Percentiles rank a stretch among this genome's conserved stretches.
Conservation (phyloP, 35 echinoderm and acorn worm species). For the Eucidaris tribuloides region DNA sequence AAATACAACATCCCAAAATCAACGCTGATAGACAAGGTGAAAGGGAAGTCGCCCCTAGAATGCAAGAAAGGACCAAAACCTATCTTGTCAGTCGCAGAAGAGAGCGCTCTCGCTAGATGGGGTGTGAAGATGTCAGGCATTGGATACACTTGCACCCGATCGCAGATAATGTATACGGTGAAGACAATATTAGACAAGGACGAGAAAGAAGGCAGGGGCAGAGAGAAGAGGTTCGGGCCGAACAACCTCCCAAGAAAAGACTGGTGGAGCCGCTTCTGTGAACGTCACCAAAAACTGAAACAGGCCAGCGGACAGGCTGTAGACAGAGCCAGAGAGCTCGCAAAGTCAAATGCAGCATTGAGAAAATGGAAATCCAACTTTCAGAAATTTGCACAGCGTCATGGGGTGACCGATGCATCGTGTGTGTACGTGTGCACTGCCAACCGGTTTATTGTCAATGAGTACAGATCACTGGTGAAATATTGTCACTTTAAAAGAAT, state of each 20-base stretch:
- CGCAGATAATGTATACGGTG: constrained; percentile 20
- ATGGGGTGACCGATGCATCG: background rate
- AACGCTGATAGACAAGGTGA: constrained; percentile 33
- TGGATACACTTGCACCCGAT: constrained; percentile 16
- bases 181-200: constrained; percentile 39
- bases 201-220: constrained; percentile 2
- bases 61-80: constrained; percentile 3
- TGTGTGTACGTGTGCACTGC: background rate
- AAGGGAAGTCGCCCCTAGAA: background rate
- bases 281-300: background rate
- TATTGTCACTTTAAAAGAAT: background rate
- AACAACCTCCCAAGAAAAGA: constrained; percentile 18
- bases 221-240: background rate
- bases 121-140: constrained; percentile 27
- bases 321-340: background rate
- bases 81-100: constrained; percentile 18
- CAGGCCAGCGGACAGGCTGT: background rate
- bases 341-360: constrained; percentile 14
- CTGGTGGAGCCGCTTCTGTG: constrained; percentile 15
- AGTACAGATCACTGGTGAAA: background rate
- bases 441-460: background rate
- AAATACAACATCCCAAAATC: constrained; percentile 31
- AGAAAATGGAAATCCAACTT: background rate
- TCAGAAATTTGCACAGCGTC: background rate
- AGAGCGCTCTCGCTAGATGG: constrained; percentile 11